A percentile compares a stretch with the other conserved stretches of the same genome.
These are phyloP conservation scores for Acanthisitta chloris DNA, from an alignment of 2,113 vertebrate genomes.

Conservation along the genomic window DNA sequence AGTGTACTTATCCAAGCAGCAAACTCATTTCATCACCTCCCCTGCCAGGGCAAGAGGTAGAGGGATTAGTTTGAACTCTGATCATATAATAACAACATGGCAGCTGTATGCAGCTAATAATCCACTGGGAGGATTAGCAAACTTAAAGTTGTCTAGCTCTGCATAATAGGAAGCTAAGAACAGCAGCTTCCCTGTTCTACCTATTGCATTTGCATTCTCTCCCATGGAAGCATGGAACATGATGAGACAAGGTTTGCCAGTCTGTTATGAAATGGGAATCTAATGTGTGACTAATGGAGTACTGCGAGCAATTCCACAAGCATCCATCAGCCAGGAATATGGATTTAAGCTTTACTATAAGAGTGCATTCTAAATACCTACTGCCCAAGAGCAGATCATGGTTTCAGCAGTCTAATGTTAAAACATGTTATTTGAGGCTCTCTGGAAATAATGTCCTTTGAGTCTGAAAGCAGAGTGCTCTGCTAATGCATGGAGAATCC, in stretches of 20 bases:
- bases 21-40: background rate
- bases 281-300: conserved; percentile 42
- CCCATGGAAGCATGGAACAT: conserved; percentile 30
- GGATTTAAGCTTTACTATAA: background rate
- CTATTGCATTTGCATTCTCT: conserved; percentile 28
- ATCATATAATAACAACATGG: conserved; percentile 28
- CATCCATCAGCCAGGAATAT: background rate
- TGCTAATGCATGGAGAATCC: background rate
- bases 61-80: conserved; percentile 42
- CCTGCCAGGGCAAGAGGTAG: background rate
- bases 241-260: conserved; percentile 54
- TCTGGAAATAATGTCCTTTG: background rate
- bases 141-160: conserved; percentile 42
- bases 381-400: fast-evolving
- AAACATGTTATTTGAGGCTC: background rate
- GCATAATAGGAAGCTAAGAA: conserved; percentile 24
- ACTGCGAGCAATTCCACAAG: background rate
- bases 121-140: conserved; percentile 37
- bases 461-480: background rate
- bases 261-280: conserved; percentile 54
- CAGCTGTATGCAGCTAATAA: conserved; percentile 52
- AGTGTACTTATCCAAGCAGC: background rate
- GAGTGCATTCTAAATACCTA: background rate
- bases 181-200: background rate
- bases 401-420: background rate